Conservation (phyloP, 2,113 vertebrate genomes). For the Emydura subglobosa region DNA sequence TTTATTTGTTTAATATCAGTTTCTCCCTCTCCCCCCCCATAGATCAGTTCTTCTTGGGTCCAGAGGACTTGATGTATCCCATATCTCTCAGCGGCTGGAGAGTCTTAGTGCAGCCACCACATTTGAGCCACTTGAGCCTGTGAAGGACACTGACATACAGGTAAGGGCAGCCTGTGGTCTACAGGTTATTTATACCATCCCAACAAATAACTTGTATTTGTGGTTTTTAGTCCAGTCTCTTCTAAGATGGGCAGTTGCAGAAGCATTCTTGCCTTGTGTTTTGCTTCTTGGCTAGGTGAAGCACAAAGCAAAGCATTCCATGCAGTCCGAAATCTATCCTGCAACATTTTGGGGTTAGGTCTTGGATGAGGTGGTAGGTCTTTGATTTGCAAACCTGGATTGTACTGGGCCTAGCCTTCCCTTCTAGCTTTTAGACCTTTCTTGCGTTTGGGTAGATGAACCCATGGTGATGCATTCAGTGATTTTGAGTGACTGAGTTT, state of each 20-base stretch:
- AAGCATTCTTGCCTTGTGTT: neutral
- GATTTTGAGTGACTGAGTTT: neutral
- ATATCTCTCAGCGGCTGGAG: conserved; percentile 96
- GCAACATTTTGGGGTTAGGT: neutral
- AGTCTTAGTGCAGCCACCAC: conserved; percentile 96
- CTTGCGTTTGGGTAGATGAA: neutral
- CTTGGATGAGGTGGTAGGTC: neutral
- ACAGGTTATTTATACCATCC: accelerated
- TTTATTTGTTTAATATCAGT: neutral
- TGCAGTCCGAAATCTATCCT: neutral
- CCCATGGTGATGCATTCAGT: neutral
- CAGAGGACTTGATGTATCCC: conserved; percentile 94
- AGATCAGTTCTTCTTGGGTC: conserved; percentile 97
- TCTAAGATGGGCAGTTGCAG: neutral
- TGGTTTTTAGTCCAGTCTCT: neutral
- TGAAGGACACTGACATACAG: conserved; percentile 99
- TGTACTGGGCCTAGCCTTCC: neutral
- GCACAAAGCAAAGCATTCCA: neutral
- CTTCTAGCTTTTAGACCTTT: neutral
- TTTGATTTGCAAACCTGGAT: neutral
- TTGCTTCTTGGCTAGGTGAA: neutral
- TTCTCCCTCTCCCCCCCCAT: neutral
- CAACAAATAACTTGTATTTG: neutral
- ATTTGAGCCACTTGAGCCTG: conserved; percentile 96
- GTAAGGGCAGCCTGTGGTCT: conserved; percentile 71